Conservation (phyloP, 2,888 invertebrate genomes). For the Notodonta ziczac region DNA sequence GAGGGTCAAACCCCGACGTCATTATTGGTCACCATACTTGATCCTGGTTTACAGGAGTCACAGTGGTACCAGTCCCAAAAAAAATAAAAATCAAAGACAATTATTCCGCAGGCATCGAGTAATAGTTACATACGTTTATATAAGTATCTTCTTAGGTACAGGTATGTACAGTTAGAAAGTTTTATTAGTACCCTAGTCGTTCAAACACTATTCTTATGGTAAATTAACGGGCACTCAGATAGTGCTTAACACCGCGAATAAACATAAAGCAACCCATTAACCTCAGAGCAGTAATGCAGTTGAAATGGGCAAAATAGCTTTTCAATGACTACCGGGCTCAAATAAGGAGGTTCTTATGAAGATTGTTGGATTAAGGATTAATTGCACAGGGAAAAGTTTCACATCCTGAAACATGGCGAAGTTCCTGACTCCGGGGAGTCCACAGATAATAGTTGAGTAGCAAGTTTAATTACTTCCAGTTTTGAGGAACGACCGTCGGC, state of each 20-base stretch:
- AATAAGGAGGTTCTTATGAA: slow-evolving; percentile 55
- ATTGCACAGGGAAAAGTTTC: slow-evolving; percentile 71
- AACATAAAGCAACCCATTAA: slow-evolving; percentile 6
- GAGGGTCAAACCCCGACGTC: no score
- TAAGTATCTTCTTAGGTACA: no score
- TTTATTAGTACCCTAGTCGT: neutral
- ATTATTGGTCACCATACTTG: no score
- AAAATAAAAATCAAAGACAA: no score
- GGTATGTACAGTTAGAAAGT: no score
- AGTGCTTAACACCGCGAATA: slow-evolving; percentile 6
- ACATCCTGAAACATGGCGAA: slow-evolving; percentile 65
- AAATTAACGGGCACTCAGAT: slow-evolving; percentile 11
- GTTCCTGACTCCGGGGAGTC: slow-evolving; percentile 66
- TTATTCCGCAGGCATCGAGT: no score
- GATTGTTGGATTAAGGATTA: slow-evolving; percentile 66
- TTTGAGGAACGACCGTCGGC: slow-evolving; percentile 51
- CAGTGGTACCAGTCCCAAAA: no score
- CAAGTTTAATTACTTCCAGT: slow-evolving; percentile 80
- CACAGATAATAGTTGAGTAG: slow-evolving; percentile 77
- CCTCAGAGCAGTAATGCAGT: slow-evolving; percentile 6
- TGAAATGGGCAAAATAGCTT: neutral
- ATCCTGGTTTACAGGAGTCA: no score
- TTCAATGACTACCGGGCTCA: slow-evolving; percentile 1
- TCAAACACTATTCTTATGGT: neutral
- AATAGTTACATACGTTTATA: no score